These are phyloP conservation scores for Drosophila mercatorum DNA, from an alignment of 2,888 invertebrate species.

Conservation along the genomic window DNA sequence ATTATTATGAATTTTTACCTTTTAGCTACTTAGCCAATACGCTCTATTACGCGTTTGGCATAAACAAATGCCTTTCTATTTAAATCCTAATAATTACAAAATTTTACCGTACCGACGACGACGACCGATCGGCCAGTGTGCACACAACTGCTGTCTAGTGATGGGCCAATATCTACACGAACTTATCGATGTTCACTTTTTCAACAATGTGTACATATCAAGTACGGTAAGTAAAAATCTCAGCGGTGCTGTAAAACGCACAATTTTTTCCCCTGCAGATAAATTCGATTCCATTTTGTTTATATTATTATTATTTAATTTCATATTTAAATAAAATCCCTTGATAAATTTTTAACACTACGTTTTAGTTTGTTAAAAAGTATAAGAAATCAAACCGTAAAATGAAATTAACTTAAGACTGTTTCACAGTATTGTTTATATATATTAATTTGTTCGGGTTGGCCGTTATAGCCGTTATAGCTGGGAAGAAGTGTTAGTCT, in stretches of 20 bases:
- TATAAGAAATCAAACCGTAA: background rate
- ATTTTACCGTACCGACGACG: constrained; percentile 49
- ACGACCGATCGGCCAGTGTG: constrained; percentile 56
- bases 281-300: background rate
- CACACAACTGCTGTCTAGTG: constrained; percentile 36
- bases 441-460: background rate
- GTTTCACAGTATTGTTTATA: too few relatives aligned
- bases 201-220: constrained; percentile 9
- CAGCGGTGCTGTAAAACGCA: background rate
- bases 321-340: background rate
- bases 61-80: constrained; percentile 44
- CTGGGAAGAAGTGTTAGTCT: background rate
- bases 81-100: constrained; percentile 47
- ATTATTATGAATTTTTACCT: constrained; percentile 41
- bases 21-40: constrained; percentile 51
- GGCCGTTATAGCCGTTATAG: too few relatives aligned
- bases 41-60: constrained; percentile 35
- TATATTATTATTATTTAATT: background rate
- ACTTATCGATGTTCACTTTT: background rate
- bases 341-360: too few relatives aligned
- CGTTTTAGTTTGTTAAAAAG: too few relatives aligned
- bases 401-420: too few relatives aligned
- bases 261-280: background rate
- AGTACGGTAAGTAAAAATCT: background rate
- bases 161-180: background rate